phyloP scores from a whole-genome alignment of 2,113 vertebrate genomes.

The Ascaphus truei region DNA sequence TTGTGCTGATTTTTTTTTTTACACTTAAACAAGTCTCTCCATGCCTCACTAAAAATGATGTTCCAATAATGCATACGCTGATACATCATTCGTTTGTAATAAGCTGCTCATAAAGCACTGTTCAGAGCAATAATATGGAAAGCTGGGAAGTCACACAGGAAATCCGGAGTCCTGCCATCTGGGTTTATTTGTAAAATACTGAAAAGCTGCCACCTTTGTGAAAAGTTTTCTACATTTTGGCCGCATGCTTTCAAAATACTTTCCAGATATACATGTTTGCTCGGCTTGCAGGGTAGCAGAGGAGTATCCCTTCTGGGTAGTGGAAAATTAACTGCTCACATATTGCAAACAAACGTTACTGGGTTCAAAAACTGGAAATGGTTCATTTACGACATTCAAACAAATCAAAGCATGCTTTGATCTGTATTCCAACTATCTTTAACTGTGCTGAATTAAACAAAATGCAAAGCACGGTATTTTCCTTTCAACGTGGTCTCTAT shows the following conservation, averaged over 20 bases:
- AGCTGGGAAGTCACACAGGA: too few relatives aligned
- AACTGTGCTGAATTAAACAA: slow-evolving; percentile 57
- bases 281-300: slow-evolving; percentile 65
- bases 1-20: too few relatives aligned
- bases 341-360: slow-evolving; percentile 64
- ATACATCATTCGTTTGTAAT: too few relatives aligned
- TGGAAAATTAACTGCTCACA: slow-evolving; percentile 49
- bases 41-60: too few relatives aligned
- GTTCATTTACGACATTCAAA: slow-evolving; percentile 75
- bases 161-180: too few relatives aligned
- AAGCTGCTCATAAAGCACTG: too few relatives aligned
- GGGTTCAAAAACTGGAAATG: slow-evolving; percentile 64
- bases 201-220: not conserved
- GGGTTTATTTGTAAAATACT: not conserved
- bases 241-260: slow-evolving; percentile 76
- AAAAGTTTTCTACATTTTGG: slow-evolving; percentile 33
- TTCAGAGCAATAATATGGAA: too few relatives aligned
- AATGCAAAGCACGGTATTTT: slow-evolving; percentile 47
- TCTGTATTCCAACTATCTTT: slow-evolving; percentile 64
- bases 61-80: too few relatives aligned
- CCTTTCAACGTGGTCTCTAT: slow-evolving; percentile 54
- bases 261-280: slow-evolving; percentile 78
- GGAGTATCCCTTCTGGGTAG: slow-evolving; percentile 61
- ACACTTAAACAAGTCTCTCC: too few relatives aligned
- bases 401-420: slow-evolving; percentile 69